Conservation (phyloP, 2,888 invertebrate genomes). For the Nephrotoma appendiculata region DNA sequence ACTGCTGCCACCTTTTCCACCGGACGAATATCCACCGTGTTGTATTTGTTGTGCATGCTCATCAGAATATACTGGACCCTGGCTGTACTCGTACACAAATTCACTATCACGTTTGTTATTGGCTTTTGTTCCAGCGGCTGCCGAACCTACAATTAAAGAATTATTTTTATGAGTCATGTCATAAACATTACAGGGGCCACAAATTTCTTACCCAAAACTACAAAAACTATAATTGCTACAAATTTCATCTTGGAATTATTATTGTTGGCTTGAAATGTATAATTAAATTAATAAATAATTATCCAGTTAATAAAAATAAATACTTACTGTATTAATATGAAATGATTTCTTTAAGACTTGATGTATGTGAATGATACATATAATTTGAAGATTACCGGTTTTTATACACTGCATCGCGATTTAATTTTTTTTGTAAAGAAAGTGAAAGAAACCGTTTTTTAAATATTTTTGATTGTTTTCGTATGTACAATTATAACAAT, state of each 20-base stretch:
- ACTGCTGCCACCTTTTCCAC: constrained; percentile 36
- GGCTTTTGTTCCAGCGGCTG: not conserved
- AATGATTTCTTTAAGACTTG: not conserved
- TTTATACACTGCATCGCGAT: not conserved
- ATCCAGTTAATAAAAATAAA: not conserved
- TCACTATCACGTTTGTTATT: not conserved
- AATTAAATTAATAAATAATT: not conserved
- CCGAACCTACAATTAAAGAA: not conserved
- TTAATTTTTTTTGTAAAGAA: not conserved
- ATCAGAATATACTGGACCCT: not conserved
- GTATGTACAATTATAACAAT: too few species aligned
- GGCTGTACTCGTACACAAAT: not conserved
- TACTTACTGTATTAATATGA: not conserved
- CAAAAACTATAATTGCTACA: not conserved
- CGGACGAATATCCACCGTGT: not conserved
- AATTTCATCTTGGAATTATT: not conserved
- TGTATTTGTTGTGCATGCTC: not conserved
- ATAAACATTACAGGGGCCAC: not conserved
- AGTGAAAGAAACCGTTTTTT: not conserved
- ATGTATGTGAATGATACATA: not conserved
- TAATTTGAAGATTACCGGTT: not conserved
- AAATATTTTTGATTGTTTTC: not conserved
- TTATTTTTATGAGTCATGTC: not conserved
- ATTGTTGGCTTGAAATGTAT: not conserved
- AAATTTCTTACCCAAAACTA: not conserved